Conservation (phyloP, 2,888 invertebrate genomes). For the Melanophora roralis region DNA sequence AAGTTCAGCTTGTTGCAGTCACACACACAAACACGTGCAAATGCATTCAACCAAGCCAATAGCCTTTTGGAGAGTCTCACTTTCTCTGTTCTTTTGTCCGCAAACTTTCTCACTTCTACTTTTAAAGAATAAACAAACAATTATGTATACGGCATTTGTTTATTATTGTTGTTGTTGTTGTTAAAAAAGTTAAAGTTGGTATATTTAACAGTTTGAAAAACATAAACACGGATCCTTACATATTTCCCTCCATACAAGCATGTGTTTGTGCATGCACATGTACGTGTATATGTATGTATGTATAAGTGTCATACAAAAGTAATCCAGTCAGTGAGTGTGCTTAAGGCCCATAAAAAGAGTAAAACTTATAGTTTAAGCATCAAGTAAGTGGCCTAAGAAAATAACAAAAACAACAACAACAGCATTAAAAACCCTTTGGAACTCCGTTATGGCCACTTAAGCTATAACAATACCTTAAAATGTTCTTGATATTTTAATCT, state of each 20-base stretch:
- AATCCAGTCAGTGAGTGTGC: not conserved
- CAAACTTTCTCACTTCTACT: not conserved
- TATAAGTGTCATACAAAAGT: not conserved
- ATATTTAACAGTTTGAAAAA: constrained; percentile 1
- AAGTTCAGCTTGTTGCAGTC: not conserved
- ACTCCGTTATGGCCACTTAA: constrained; percentile 50
- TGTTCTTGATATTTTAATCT: constrained; percentile 47
- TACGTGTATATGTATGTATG: too few relatives aligned
- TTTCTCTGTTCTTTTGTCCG: not conserved
- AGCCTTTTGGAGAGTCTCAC: too few relatives aligned
- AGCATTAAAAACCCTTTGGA: constrained; percentile 1
- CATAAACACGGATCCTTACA: too few relatives aligned
- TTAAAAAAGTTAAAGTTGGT: not conserved
- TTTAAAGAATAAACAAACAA: not conserved
- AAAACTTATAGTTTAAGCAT: not conserved
- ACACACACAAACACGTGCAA: not conserved
- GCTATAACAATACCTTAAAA: constrained; percentile 40
- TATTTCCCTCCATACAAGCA: too few relatives aligned
- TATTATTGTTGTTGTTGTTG: not conserved
- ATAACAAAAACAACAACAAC: not conserved
- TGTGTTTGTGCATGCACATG: too few relatives aligned
- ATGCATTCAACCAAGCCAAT: not conserved
- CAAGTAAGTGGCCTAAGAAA: not conserved
- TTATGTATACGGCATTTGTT: too few relatives aligned
- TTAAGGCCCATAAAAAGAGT: not conserved